Percentiles rank a stretch among this genome's conserved stretches.
These are phyloP conservation scores for Allophyes oxyacanthae DNA, from an alignment of 2,888 invertebrate species.

Conservation along the genomic window DNA sequence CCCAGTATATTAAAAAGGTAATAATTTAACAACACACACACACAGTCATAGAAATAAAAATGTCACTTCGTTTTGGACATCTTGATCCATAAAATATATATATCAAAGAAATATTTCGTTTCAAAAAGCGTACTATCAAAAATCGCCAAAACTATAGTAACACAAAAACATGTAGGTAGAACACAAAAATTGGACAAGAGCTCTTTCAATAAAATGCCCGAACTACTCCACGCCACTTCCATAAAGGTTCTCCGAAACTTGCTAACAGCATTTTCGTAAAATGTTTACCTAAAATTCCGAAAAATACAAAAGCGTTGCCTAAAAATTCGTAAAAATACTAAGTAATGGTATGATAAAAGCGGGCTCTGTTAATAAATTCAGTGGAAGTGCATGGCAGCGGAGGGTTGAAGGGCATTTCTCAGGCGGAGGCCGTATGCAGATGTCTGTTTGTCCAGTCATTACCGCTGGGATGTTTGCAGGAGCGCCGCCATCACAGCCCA, in stretches of 20 bases:
- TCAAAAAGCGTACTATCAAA: not conserved
- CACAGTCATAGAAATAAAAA: too few relatives aligned
- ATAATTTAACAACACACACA: too few relatives aligned
- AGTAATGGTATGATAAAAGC: conserved; percentile 15
- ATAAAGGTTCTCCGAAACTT: conserved; percentile 44
- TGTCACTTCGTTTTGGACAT: too few relatives aligned
- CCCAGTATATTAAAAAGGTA: too few relatives aligned
- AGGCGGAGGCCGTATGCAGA: conserved; percentile 86
- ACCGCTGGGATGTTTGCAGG: conserved; percentile 77
- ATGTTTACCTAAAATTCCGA: conserved; percentile 40
- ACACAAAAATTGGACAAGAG: conserved; percentile 50
- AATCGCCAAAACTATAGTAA: conserved; percentile 28
- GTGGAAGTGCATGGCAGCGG: conserved; percentile 45
- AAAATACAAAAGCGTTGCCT: conserved; percentile 26
- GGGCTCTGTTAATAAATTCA: conserved; percentile 57
- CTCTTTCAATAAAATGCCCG: conserved; percentile 41
- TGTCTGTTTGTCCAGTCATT: conserved; percentile 91
- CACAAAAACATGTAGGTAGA: conserved; percentile 25
- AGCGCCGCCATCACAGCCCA: conserved; percentile 49
- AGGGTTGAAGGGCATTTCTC: conserved; percentile 55
- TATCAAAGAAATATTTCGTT: too few relatives aligned
- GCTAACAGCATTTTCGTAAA: conserved; percentile 48
- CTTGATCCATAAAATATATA: too few relatives aligned
- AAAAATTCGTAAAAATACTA: conserved; percentile 38
- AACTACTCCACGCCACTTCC: conserved; percentile 50